Base-by-base conservation (phyloP, 2,113 vertebrate genomes). In the Hiodon alosoides region DNA sequence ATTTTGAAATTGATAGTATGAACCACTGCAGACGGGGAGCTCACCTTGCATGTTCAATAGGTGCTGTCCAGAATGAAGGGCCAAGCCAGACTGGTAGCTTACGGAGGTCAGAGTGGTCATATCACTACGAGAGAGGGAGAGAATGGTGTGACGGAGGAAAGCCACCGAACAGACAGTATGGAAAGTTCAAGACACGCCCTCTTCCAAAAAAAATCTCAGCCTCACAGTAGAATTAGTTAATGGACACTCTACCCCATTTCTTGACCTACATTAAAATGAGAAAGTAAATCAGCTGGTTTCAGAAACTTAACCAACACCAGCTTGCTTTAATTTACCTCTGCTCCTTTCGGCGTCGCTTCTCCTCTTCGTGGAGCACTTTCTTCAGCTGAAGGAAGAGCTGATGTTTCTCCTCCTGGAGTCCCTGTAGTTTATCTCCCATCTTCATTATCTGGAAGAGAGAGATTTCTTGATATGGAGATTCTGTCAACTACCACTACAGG, bases 381-480 rank as follows among this genome's bases (percentile, higher is more conserved):
- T 97, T 97, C 14, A 97, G 93, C 76, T 97, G 95, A 51, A 97
- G 81, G 76, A 97, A 97, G 3, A 97, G 92, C 77, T 97, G 95
- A 62, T 95, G 95, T 74, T 97, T 97, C 81, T 97, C 94, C 77
- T 96, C 94, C 79, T 97, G 94, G 8, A 97, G 86, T 0, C 91
- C 91, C 71, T 91, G 92, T 14, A 97, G 90, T 77, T 96, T 96
- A 76, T 93, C 93, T 47, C 92, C 92, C 88, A 97, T 90, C 81
- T 96, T 97, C 83, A 91, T 84, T 9, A 95, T 94, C 95, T 96
- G 80, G 17, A 58, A 64, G 1, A 76, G 50, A 2, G 7, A 3
- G 3, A 65, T 4, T 31, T 3, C n/a, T n/a, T n/a, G n/a, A 50
- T 14, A 11, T 13, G 16, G 11, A n/a, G n/a, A n/a, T n/a, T n/a